A percentile compares a stretch with the other conserved stretches of the same genome.
These are phyloP conservation scores for Cyprinodon variegatus DNA, from an alignment of 2,113 vertebrate species.

Conservation along the genomic window DNA sequence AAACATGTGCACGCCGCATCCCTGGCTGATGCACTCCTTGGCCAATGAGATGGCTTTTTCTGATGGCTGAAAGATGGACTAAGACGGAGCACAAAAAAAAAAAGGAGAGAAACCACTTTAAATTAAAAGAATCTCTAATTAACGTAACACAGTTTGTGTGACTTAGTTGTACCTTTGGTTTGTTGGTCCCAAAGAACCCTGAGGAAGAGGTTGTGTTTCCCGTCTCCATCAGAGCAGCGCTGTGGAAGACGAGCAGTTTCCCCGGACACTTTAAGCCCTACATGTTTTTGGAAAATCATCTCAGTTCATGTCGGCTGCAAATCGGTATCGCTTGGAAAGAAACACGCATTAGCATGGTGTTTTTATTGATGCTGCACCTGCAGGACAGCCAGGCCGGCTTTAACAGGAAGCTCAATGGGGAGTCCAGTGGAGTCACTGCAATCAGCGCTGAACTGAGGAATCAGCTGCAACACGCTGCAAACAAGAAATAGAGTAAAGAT, in stretches of 20 bases:
- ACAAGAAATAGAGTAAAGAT: neutral
- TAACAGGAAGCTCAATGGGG: conserved; percentile 72
- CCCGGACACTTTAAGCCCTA: conserved; percentile 76
- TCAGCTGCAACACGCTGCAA: conserved; percentile 72
- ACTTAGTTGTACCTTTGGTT: conserved; percentile 72
- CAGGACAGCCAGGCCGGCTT: conserved; percentile 72
- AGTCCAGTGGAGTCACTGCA: conserved; percentile 29
- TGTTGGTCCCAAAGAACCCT: conserved; percentile 76
- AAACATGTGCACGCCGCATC: conserved; percentile 80
- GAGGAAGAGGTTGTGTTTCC: conserved; percentile 55
- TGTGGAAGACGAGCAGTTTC: conserved; percentile 81
- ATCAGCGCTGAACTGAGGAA: conserved; percentile 70
- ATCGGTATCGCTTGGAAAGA: neutral
- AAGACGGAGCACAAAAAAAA: too few species aligned
- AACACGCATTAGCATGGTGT: fast-evolving
- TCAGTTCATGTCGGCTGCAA: neutral
- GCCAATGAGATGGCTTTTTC: conserved; percentile 70
- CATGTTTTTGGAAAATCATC: neutral
- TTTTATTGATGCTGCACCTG: conserved; percentile 61
- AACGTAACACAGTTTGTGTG: neutral
- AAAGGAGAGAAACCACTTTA: neutral
- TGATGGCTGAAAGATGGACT: conserved; percentile 82
- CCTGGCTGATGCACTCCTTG: conserved; percentile 77
- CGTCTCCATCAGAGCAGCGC: conserved; percentile 67
- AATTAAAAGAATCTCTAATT: neutral